Base-by-base conservation (phyloP, 2,797 vertebrate genomes). In the Rhadinocentrus ornatus region DNA sequence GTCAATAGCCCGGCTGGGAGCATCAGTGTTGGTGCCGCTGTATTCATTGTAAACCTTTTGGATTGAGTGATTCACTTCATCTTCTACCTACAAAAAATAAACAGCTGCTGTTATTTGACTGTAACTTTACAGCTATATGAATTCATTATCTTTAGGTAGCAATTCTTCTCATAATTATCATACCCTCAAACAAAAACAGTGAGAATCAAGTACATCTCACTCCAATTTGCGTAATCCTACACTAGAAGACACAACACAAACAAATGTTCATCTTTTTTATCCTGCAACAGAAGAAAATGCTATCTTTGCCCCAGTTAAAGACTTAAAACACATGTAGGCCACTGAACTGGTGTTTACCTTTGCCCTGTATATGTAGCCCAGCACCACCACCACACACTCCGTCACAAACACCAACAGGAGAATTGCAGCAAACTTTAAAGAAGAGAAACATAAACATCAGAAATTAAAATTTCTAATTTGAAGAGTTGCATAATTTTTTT, bases 341-440 rank as follows among this genome's bases (percentile, higher is more conserved):
- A 73, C 1, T 6, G 13, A 60, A 27, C 29, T 15, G 12, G 1
- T 26, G 57, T 75, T 93, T 94, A 98, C 98, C 96, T 99, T 99
- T 77, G 97, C 97, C 94, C 98, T 96, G 93, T 98, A 99, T 84
- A 97, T 96, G 78, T 99, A 99, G 77, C 97, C 98, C 53, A 99
- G 95, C 84, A 99, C 97, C 73, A 99, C 97, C 0, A 99, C 97
- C 44, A 97, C 96, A 37, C 97, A 97, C 91, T 99, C 98, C 0
- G 98, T 99, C 67, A 96, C 92, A 89, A 99, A 99, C 62, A 99
- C 98, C 95, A 99, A 87, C 83, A 99, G 94, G 15, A 99, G 94
- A 76, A 99, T 99, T 88, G 96, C 94, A 74, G 97, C 97, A 93
- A 99, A 99, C 98, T 99, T 93, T 56, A 94, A 94, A 27, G 81